Evolutionary conservation across 2,888 invertebrate genomes (phyloP), one percentile per base, ranked within the genome.

Genomic region (Tinea semifulvella): DNA sequence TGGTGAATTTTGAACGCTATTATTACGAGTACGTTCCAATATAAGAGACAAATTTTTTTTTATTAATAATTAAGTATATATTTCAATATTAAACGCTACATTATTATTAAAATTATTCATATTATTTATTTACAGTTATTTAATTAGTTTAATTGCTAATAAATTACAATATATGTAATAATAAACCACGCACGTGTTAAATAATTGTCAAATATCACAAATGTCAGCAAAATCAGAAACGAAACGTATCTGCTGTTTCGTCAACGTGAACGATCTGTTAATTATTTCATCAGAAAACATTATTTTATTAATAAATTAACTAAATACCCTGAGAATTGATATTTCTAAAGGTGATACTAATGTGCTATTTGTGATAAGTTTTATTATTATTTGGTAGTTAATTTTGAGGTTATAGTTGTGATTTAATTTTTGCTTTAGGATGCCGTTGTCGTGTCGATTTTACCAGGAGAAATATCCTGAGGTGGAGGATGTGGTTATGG

Each of bases 401-500:
- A 53, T 42, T 51, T 56, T 53, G 61, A 74, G 76, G 76, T 76
- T 76, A 77, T 71, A 55, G 52, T 56, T 50, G 49, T 50, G 18
- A 53, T 48, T 22, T 13, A 7, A 27, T 26, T 27, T 47, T 43
- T 26, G 5, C 46, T 71, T 71, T 44, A 66, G 87, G 82, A 93
- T 93, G 92, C 93, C 94, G 63, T 84, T 97, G 49, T 91, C 93
- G 56, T 98, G 97, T 88, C 87, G 99, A 65, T 99, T 94, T 86
- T 99, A 99, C 70, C 91, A 93, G 66, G 94, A 97, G 75, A 94
- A 92, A 63, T 98, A 96, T 79, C 99, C 99, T 1, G 98, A 98
- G 68, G 89, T 98, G 48, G 99, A 99, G 61, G 99, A 99, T 88
- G 98, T 99, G 42, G 99, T 99, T 39, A 97, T 98, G 97, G 98